These are phyloP conservation scores for Andrena praecox DNA, from an alignment of 2,888 invertebrate genomes.

Conservation along the genomic window DNA sequence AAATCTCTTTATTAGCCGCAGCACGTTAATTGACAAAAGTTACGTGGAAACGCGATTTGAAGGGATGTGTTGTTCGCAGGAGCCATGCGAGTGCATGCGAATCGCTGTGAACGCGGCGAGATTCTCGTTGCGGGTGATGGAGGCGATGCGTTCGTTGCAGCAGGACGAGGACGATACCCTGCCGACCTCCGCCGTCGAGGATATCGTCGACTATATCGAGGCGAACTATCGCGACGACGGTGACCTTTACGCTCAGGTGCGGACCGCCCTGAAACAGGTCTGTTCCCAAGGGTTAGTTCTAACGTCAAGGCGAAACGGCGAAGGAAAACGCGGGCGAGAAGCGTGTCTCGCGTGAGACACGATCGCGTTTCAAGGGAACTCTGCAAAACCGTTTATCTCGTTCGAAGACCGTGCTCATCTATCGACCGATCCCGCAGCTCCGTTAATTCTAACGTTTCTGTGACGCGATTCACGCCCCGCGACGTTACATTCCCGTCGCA, in stretches of 20 bases:
- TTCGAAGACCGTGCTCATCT: constrained; percentile 53
- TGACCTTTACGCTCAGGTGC: constrained; percentile 76
- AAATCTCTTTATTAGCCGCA: no score
- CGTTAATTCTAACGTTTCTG: constrained; percentile 38
- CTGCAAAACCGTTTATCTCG: constrained; percentile 55
- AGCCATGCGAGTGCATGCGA: constrained; percentile 31
- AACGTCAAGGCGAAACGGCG: constrained; percentile 25
- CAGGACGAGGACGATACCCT: constrained; percentile 35
- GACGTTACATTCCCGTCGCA: background rate
- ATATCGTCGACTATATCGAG: constrained; percentile 71
- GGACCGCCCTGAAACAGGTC: constrained; percentile 71
- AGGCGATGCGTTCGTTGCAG: constrained; percentile 74
- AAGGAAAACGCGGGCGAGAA: constrained; percentile 36
- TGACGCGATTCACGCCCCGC: background rate
- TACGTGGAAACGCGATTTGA: no score
- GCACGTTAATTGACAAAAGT: no score
- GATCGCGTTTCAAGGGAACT: constrained; percentile 65
- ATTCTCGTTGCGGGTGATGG: constrained; percentile 75
- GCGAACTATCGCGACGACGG: constrained; percentile 71
- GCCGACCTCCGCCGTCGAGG: constrained; percentile 58
- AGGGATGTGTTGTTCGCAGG: constrained; percentile 13
- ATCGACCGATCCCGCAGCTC: constrained; percentile 59
- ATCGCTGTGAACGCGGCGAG: constrained; percentile 67
- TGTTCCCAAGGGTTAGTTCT: constrained; percentile 74
- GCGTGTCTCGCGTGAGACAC: constrained; percentile 64